Evolutionary conservation across 2,888 invertebrate genomes (phyloP).

Genomic region (Euzophera pinguis): DNA sequence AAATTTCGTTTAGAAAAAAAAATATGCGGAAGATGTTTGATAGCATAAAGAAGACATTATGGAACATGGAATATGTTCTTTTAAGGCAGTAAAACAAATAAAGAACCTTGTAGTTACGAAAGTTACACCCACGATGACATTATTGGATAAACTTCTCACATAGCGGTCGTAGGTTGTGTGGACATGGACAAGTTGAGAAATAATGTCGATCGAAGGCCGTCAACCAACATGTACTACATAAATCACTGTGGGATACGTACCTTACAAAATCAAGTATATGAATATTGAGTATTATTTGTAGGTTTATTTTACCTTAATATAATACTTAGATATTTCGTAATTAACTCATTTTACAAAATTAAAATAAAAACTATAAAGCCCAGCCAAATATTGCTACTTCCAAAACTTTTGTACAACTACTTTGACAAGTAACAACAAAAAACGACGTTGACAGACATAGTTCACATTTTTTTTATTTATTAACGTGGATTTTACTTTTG

Average conservation of each 20-base stretch:
- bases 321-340: no score
- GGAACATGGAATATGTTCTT: conserved; percentile 1
- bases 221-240: conserved; percentile 44
- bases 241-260: neutral
- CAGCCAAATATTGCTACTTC: no score
- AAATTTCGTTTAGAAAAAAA: no score
- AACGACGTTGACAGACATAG: no score
- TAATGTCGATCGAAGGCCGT: conserved; percentile 66
- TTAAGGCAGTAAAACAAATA: conserved; percentile 24
- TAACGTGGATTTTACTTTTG: no score
- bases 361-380: no score
- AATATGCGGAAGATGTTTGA: conserved; percentile 1
- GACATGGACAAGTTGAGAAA: conserved; percentile 60
- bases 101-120: conserved; percentile 49
- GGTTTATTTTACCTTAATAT: no score
- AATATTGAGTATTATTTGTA: neutral
- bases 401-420: no score
- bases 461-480: no score
- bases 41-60: neutral
- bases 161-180: conserved; percentile 47
- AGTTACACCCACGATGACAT: conserved; percentile 55
- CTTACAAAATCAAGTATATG: neutral
- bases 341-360: no score
- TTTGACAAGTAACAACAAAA: no score
- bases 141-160: conserved; percentile 48